These are phyloP conservation scores for Montipora cactus DNA, from an alignment of 64 coral and sea anemone genomes.

Conservation along the genomic window DNA sequence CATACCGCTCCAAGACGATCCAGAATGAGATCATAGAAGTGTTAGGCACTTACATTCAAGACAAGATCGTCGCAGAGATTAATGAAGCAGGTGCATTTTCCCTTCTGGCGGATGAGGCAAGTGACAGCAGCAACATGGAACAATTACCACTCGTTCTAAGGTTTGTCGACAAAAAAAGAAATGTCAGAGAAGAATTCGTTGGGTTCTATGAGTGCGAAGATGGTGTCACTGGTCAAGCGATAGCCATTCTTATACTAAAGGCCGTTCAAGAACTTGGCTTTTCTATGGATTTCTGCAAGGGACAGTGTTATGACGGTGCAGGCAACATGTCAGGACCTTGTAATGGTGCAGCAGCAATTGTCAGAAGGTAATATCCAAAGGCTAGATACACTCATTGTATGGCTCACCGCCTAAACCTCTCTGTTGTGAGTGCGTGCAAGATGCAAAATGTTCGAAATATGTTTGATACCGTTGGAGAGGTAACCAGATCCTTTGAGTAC, in stretches of 20 bases:
- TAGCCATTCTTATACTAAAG: slow-evolving; percentile 45
- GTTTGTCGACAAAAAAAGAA: slow-evolving; percentile 52
- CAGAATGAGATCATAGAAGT: slow-evolving; percentile 78
- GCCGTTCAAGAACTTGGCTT: slow-evolving; percentile 52
- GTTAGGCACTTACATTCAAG: slow-evolving; percentile 52
- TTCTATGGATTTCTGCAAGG: slow-evolving; percentile 47
- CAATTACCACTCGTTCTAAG: slow-evolving; percentile 63
- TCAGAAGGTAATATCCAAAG: slow-evolving; percentile 79
- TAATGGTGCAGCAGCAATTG: slow-evolving; percentile 67
- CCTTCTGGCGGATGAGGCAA: slow-evolving; percentile 80
- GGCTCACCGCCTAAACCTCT: slow-evolving; percentile 81
- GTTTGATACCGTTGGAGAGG: slow-evolving; percentile 80
- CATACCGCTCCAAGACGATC: slow-evolving; percentile 78
- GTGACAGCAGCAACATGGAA: slow-evolving; percentile 69
- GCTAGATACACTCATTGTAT: slow-evolving; percentile 78
- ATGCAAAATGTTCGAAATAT: slow-evolving; percentile 82
- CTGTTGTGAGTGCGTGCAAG: slow-evolving; percentile 81
- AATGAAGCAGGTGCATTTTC: slow-evolving; percentile 78
- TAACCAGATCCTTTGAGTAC: slow-evolving; percentile 88
- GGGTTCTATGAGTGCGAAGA: slow-evolving; percentile 46
- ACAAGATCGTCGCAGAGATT: slow-evolving; percentile 75
- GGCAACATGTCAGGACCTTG: slow-evolving; percentile 59
- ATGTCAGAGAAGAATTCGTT: slow-evolving; percentile 56
- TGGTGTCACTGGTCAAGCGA: slow-evolving; percentile 41
- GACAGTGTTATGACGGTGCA: slow-evolving; percentile 56